phyloP scores from a whole-genome alignment of 1,140 invertebrate genomes.

The Asbolus verrucosus region DNA sequence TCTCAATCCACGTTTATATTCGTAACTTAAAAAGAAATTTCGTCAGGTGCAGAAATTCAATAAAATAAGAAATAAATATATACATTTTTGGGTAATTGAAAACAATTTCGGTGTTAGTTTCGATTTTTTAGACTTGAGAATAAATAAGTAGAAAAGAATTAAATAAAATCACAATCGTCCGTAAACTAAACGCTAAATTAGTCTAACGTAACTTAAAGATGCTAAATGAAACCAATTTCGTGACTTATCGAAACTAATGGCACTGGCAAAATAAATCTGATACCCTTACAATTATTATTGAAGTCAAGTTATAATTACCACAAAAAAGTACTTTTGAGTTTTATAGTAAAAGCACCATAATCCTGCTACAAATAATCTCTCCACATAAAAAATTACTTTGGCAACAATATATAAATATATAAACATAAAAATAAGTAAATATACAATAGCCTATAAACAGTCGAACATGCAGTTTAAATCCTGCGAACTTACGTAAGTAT shows the following conservation, averaged over 20 bases:
- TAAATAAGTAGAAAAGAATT: conserved; percentile 40
- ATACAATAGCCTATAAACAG: conserved; percentile 44
- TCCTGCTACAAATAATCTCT: conserved; percentile 32
- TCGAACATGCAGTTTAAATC: conserved; percentile 39
- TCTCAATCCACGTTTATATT: conserved; percentile 1
- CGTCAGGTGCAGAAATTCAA: not conserved
- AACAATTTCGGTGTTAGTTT: not conserved
- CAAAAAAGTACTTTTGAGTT: conserved; percentile 16
- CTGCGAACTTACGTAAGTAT: conserved; percentile 43
- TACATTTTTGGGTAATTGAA: conserved; percentile 12
- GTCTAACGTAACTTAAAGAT: conserved; percentile 20
- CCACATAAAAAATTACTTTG: conserved; percentile 52
- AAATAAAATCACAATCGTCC: conserved; percentile 27
- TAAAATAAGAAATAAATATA: not conserved
- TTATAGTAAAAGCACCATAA: conserved; percentile 29
- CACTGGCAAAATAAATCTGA: conserved; percentile 24
- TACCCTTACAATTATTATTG: not conserved
- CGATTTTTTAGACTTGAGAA: conserved; percentile 9
- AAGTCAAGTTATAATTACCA: conserved; percentile 24
- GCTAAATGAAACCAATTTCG: conserved; percentile 20
- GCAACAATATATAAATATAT: conserved; percentile 52
- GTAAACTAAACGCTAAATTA: conserved; percentile 8
- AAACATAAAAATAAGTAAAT: conserved; percentile 51
- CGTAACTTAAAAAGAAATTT: conserved; percentile 8
- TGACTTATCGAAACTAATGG: conserved; percentile 39